A percentile compares a stretch with the other conserved stretches of the same genome.
These are phyloP conservation scores for Microplitis manilae DNA, from an alignment of 2,888 invertebrate genomes.

Conservation along the genomic window DNA sequence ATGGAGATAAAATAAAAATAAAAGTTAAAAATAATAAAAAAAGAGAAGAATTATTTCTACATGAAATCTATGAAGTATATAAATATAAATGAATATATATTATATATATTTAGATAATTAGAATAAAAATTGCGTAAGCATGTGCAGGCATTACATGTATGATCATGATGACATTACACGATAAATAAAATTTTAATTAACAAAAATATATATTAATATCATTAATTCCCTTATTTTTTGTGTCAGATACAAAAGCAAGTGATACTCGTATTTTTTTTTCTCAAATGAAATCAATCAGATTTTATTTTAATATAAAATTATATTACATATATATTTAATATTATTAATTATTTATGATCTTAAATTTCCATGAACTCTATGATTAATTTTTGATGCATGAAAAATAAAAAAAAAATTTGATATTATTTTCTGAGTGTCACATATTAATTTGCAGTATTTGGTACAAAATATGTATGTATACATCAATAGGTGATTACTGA, in stretches of 20 bases:
- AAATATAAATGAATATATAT: constrained; percentile 53
- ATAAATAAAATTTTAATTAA: not conserved
- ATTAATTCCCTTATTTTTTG: not conserved
- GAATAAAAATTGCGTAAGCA: constrained; percentile 60
- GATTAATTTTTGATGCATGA: not conserved
- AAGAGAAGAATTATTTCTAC: constrained; percentile 66
- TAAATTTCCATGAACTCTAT: not conserved
- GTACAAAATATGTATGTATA: constrained; percentile 53
- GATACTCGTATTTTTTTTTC: no score
- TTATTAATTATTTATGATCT: no score
- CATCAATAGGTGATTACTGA: constrained; percentile 47
- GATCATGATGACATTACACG: constrained; percentile 14
- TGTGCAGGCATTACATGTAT: constrained; percentile 49
- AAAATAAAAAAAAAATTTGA: constrained; percentile 18
- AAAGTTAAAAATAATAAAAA: constrained; percentile 34
- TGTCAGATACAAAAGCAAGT: not conserved
- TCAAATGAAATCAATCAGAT: no score
- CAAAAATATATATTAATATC: not conserved
- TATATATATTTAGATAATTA: constrained; percentile 67
- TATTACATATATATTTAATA: no score
- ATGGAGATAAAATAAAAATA: constrained; percentile 54
- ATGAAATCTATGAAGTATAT: constrained; percentile 57
- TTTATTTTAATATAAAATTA: no score
- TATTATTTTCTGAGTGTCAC: constrained; percentile 53
- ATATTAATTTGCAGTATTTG: constrained; percentile 55